Percentiles rank a stretch among this genome's conserved stretches.
Evolutionary conservation across 2,888 invertebrate species (phyloP).

Genomic region (Spodoptera picta): DNA sequence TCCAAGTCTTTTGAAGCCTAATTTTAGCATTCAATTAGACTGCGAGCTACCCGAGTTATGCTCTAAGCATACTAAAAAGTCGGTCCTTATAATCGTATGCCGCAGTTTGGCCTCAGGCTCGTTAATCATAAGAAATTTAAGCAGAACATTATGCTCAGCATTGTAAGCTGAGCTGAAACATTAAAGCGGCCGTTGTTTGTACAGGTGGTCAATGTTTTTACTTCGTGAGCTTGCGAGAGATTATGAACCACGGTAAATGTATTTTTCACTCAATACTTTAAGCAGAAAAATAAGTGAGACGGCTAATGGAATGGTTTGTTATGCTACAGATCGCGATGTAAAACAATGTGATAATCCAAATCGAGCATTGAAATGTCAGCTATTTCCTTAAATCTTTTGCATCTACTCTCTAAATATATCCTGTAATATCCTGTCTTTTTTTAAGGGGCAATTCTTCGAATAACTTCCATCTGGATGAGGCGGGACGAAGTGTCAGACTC

Average conservation of each 20-base stretch:
- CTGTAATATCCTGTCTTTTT: too few species aligned
- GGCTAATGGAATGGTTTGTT: constrained; percentile 13
- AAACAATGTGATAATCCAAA: too few species aligned
- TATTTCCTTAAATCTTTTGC: too few species aligned
- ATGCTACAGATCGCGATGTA: not conserved
- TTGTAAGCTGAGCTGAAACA: constrained; percentile 29
- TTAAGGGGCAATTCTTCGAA: too few species aligned
- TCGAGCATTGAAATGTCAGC: too few species aligned
- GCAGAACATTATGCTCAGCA: constrained; percentile 16
- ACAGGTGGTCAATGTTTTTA: constrained; percentile 46
- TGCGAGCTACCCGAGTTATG: constrained; percentile 5
- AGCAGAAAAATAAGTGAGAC: constrained; percentile 13
- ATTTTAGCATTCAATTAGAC: constrained; percentile 46
- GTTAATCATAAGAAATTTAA: constrained; percentile 48
- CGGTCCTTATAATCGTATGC: constrained; percentile 26
- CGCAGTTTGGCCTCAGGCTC: constrained; percentile 14
- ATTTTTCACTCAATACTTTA: constrained; percentile 22
- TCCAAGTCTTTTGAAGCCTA: constrained; percentile 4
- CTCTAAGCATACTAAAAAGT: constrained; percentile 40
- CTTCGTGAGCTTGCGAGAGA: constrained; percentile 12
- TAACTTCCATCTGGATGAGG: too few species aligned
- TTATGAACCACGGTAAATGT: constrained; percentile 7
- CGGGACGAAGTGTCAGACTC: too few species aligned
- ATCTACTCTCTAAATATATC: too few species aligned
- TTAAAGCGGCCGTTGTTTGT: constrained; percentile 45